Base-by-base conservation (phyloP, 2,888 invertebrate species). In the Tyria jacobaeae region DNA sequence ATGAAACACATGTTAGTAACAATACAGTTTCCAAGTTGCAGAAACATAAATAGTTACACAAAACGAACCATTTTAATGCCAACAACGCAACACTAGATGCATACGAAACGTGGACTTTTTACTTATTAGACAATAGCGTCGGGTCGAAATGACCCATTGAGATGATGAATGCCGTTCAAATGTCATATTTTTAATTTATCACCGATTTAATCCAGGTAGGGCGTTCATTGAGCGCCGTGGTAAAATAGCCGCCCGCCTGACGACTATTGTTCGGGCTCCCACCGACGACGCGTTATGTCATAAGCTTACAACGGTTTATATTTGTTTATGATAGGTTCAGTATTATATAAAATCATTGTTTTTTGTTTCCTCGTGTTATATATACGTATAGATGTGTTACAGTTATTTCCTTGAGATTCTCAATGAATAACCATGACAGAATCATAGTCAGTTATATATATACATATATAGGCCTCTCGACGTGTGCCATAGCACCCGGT, bases 141-240 rank as follows among this genome's bases (percentile, higher is more conserved):
- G 66, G 66, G 63, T 68, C 59, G 77, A 81, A 86, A 85, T 87
- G 89, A 85, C 85, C 88, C 85, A 85, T 86, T 86, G 77, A 76
- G 86, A 91, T 92, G 92, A 93, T 92, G 90, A 92, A 93, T 92
- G 88, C 87, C 74, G 85, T 82, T 80, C 79, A 83, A 85, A 87
- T 86, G 91, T 85, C 92, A 93, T 92, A 92, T 92, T 93, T 91
- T 86, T 91, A 93, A 93, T 93, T 93, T 93, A 93, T 93, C 88
- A 90, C 90, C 85, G 80, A 85, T 87, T 89, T 91, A 88, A 87
- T 87, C 88, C 92, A 91, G 92, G 92, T 92, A 91, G 88, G 78
- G 80, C 85, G 83, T 90, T 90, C 92, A 93, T 91, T 92, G 89
- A 92, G 88, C 73, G 81, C 74, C 79, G 79, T 83, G 75, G 75